Base-by-base conservation (phyloP, 2,113 vertebrate genomes). In the Crocuta crocuta region DNA sequence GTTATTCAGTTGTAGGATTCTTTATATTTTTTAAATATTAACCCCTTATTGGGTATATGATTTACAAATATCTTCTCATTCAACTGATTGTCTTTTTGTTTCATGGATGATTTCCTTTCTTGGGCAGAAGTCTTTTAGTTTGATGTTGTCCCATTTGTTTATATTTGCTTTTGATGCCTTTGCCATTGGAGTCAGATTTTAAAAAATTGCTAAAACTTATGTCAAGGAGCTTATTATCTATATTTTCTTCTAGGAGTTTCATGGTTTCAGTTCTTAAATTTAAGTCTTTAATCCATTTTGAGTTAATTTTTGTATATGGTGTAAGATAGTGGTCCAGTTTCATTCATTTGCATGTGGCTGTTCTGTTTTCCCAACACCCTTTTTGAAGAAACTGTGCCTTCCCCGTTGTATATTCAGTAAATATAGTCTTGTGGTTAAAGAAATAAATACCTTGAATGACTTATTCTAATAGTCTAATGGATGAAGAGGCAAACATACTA, bases 361-460 rank as follows among this genome's bases (percentile, higher is more conserved):
- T 19, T 33, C 45, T 33, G 45, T 79, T 50, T 79, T 79, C 45
- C 76, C 76, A 50, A 50, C 76, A 50, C 45, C 12, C 19, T 79
- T 50, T 33, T 50, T 50, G 15, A 79, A 50, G 45, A 79, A 13
- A 50, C 28, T 79, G 45, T 79, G 28, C 45, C 28, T 79, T 50
- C 24, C 9, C 28, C 76, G 50, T 50, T 79, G 45, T 31, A 33
- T 50, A 83, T 71, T 63, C 50, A 50, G 15, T 45, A 95, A 95
- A 87, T 82, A 74, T 13, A 70, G 3, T 17, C 73, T 70, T 97
- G 92, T 79, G 11, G 50, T 80, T 81, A 79, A 81, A 73, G 48
- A 97, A 84, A 90, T 39, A 86, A 93, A 92, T 82, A 66, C 6
- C 43, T 92, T 45, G 58, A 86, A 68, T 35, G 12, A 87, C 55